phyloP scores from a whole-genome alignment of 2,113 vertebrate species.

The Clarias macrocephalus region DNA sequence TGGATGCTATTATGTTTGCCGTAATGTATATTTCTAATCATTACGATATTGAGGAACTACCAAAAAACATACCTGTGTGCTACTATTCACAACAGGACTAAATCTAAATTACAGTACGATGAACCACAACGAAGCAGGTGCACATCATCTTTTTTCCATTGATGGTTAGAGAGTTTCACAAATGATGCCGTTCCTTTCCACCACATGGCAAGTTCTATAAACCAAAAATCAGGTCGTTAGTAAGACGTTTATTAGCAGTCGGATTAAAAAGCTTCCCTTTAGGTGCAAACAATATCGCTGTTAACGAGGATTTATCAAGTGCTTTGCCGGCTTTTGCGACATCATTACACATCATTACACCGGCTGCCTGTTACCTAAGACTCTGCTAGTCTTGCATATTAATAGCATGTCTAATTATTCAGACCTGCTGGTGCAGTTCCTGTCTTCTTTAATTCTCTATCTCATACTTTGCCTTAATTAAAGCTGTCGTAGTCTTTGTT shows the following conservation, averaged over 20 bases:
- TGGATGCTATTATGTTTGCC: background rate
- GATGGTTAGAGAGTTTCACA: background rate
- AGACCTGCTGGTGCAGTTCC: slow-evolving; percentile 32
- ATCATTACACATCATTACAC: slow-evolving; percentile 56
- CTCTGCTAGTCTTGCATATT: slow-evolving; percentile 49
- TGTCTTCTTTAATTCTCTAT: slow-evolving; percentile 41
- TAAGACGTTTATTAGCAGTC: slow-evolving; percentile 48
- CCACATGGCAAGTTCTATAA: slow-evolving; percentile 30
- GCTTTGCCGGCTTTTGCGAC: slow-evolving; percentile 38
- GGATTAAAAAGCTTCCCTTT: slow-evolving; percentile 42
- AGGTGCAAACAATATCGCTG: slow-evolving; percentile 45
- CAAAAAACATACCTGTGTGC: background rate
- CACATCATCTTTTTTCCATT: background rate
- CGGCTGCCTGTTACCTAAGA: slow-evolving; percentile 39
- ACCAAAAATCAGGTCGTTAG: slow-evolving; percentile 46
- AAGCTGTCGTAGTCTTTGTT: background rate
- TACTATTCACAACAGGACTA: background rate
- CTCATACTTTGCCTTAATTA: slow-evolving; percentile 33
- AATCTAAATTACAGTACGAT: background rate
- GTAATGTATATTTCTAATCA: background rate
- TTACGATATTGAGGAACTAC: background rate
- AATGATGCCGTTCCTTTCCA: slow-evolving; percentile 15
- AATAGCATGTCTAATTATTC: slow-evolving; percentile 53
- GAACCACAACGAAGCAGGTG: background rate
- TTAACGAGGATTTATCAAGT: slow-evolving; percentile 52